These are phyloP conservation scores for Drosophila villosipedis DNA, from an alignment of 2,888 invertebrate species.

Conservation along the genomic window DNA sequence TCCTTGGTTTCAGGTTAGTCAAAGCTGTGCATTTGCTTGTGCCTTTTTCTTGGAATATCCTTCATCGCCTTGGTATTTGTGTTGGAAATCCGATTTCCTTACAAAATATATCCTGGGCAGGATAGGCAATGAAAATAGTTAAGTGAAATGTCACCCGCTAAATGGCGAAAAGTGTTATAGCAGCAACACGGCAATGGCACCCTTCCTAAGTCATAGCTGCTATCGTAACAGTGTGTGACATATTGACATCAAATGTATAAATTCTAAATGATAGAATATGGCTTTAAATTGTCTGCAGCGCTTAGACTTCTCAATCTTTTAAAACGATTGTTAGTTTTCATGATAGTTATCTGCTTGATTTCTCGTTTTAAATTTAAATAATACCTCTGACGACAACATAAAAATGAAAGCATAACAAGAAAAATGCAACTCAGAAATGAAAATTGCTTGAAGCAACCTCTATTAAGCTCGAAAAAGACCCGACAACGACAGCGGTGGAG, in stretches of 20 bases:
- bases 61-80: slow-evolving; percentile 13
- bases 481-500: not conserved
- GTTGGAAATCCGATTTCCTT: slow-evolving; percentile 51
- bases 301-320: not conserved
- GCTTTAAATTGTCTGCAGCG: not conserved
- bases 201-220: slow-evolving; percentile 12
- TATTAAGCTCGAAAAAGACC: not conserved
- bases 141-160: slow-evolving; percentile 26
- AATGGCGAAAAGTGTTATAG: slow-evolving; percentile 46
- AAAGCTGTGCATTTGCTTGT: slow-evolving; percentile 5
- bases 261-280: not conserved
- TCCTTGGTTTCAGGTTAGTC: not conserved
- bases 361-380: not conserved
- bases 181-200: slow-evolving; percentile 54
- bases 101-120: not conserved
- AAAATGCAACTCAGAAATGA: slow-evolving; percentile 14
- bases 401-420: slow-evolving; percentile 5
- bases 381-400: not conserved
- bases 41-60: not conserved
- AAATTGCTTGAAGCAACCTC: slow-evolving; percentile 29
- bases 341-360: not conserved
- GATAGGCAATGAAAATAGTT: slow-evolving; percentile 44
- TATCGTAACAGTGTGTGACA: not conserved
- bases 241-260: not conserved
- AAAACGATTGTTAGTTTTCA: not conserved